Evolutionary conservation across 1,140 invertebrate genomes (phyloP).

Genomic region (Caerostris darwini): DNA sequence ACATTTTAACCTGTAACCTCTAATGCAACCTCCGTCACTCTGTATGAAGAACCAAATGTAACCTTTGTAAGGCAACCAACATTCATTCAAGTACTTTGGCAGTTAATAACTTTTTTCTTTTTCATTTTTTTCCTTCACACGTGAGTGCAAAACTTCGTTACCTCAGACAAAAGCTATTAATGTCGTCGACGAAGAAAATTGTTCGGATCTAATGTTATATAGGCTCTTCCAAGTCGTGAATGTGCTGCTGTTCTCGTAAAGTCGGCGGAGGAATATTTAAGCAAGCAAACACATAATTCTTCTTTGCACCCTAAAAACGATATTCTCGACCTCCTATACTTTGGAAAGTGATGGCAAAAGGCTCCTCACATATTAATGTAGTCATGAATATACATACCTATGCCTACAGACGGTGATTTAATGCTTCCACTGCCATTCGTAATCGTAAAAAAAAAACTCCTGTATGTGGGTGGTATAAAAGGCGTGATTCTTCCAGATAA

Average conservation of each 20-base stretch:
- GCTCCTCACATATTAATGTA: constrained; percentile 45
- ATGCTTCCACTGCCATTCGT: background rate
- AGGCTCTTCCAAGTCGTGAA: background rate
- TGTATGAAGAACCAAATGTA: no score
- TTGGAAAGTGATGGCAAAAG: background rate
- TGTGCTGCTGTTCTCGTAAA: constrained; percentile 46
- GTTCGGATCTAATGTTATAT: background rate
- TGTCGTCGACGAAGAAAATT: background rate
- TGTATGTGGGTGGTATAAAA: no score
- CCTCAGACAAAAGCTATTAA: constrained; percentile 25
- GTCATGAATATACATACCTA: constrained; percentile 41
- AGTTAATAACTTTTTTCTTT: background rate
- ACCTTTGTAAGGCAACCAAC: no score
- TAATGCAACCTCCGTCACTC: no score
- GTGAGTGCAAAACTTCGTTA: constrained; percentile 6
- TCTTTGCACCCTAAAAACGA: constrained; percentile 46
- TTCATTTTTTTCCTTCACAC: background rate
- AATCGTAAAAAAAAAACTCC: background rate
- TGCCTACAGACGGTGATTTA: background rate
- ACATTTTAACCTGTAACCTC: no score
- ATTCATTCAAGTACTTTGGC: background rate
- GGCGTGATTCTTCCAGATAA: no score
- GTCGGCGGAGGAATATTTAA: constrained; percentile 26
- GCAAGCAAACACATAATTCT: constrained; percentile 54
- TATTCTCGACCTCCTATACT: background rate